Evolutionary conservation across 2,797 vertebrate genomes (phyloP).

Genomic region (Acipenser ruthenus): DNA sequence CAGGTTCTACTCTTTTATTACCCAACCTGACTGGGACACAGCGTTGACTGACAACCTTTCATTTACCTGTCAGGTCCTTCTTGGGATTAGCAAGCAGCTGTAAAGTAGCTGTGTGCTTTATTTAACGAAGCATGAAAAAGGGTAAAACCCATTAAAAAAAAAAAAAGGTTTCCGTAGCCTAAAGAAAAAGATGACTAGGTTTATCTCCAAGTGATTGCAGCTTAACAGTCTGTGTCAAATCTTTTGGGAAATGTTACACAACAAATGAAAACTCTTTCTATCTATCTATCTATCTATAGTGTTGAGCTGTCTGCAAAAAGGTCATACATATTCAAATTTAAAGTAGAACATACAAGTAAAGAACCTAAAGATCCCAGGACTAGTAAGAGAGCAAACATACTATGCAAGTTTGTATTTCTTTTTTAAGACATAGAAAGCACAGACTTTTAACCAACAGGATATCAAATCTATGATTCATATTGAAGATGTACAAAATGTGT

Average conservation of each 20-base stretch:
- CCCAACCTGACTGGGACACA: not conserved
- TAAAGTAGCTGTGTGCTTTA: not conserved
- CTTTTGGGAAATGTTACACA: not conserved
- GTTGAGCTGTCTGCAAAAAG: no score
- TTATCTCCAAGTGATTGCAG: not conserved
- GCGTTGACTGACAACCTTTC: not conserved
- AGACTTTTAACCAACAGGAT: no score
- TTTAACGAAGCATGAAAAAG: not conserved
- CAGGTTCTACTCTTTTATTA: conserved; percentile 2
- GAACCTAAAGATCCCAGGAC: no score
- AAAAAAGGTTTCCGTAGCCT: not conserved
- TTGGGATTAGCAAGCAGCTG: conserved; percentile 2
- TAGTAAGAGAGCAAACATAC: no score
- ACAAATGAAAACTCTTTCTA: no score
- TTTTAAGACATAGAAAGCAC: no score
- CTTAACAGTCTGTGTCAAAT: not conserved
- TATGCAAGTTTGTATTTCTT: no score
- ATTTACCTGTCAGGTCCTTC: conserved; percentile 10
- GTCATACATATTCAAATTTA: no score
- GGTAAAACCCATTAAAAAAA: not conserved
- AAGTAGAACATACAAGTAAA: no score
- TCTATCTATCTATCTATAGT: no score
- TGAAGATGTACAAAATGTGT: no score
- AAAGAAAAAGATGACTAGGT: not conserved
- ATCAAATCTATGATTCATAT: no score